These are phyloP conservation scores for Phasia obesa DNA, from an alignment of 2,888 invertebrate species.

Conservation along the genomic window DNA sequence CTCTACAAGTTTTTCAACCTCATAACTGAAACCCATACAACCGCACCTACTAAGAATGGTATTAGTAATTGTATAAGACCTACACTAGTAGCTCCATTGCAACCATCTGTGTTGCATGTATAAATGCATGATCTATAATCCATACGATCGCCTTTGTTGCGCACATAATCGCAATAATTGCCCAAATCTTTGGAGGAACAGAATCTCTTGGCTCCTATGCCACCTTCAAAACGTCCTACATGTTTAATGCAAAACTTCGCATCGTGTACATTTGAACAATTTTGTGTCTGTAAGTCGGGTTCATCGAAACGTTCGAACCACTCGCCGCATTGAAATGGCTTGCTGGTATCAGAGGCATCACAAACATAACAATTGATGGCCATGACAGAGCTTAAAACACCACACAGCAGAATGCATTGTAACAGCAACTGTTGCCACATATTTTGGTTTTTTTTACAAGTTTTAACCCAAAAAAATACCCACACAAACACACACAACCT, in stretches of 20 bases:
- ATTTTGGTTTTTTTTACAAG: not conserved
- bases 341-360: conserved; percentile 89
- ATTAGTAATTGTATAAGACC: conserved; percentile 33
- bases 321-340: conserved; percentile 93
- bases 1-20: conserved; percentile 38
- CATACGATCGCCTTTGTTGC: conserved; percentile 91
- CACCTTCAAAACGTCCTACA: conserved; percentile 95
- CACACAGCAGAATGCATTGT: conserved; percentile 63
- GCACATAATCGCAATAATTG: conserved; percentile 94
- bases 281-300: conserved; percentile 86
- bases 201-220: conserved; percentile 93
- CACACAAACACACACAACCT: conserved; percentile 9
- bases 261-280: conserved; percentile 91
- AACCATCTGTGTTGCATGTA: conserved; percentile 92
- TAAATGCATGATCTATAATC: conserved; percentile 94
- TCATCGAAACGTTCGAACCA: conserved; percentile 86
- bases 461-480: conserved; percentile 34
- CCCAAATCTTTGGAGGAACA: conserved; percentile 94
- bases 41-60: conserved; percentile 22
- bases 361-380: conserved; percentile 94
- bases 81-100: conserved; percentile 85
- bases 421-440: conserved; percentile 68
- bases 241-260: conserved; percentile 96
- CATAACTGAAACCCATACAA: conserved; percentile 17
- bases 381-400: conserved; percentile 79